Percentiles rank a stretch among this genome's conserved stretches.
Evolutionary conservation across 2,888 invertebrate species (phyloP).

Genomic region (Dexiosoma caninum): DNA sequence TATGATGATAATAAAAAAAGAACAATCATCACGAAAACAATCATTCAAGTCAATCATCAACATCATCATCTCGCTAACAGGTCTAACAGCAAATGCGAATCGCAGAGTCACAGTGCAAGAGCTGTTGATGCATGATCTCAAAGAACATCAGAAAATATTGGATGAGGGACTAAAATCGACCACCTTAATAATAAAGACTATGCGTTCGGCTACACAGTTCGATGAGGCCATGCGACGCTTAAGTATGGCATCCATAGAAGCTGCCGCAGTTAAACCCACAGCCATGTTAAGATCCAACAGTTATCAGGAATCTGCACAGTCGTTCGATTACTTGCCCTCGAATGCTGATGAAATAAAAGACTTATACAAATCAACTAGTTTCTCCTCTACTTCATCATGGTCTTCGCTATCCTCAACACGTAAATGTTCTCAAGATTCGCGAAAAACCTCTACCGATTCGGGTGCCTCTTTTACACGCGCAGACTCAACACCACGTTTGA

Average conservation of each 20-base stretch:
- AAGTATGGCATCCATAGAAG: slow-evolving; percentile 74
- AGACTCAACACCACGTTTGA: slow-evolving; percentile 75
- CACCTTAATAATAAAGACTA: slow-evolving; percentile 77
- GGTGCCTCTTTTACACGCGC: slow-evolving; percentile 49
- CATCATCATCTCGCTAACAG: slow-evolving; percentile 64
- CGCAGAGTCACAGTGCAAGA: slow-evolving; percentile 71
- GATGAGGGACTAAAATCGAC: slow-evolving; percentile 77
- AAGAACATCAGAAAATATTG: slow-evolving; percentile 72
- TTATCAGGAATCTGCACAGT: slow-evolving; percentile 69
- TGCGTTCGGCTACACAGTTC: slow-evolving; percentile 77
- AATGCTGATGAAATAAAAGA: slow-evolving; percentile 48
- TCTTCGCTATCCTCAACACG: slow-evolving; percentile 7
- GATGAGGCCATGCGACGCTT: slow-evolving; percentile 77
- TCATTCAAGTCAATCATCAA: slow-evolving; percentile 56
- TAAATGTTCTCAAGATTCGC: slow-evolving; percentile 57
- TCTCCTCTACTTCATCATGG: slow-evolving; percentile 57
- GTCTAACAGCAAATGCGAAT: slow-evolving; percentile 37
- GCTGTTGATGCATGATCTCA: slow-evolving; percentile 71
- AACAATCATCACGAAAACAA: slow-evolving; percentile 26
- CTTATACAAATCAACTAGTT: slow-evolving; percentile 59
- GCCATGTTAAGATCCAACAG: slow-evolving; percentile 72
- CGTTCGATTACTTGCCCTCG: slow-evolving; percentile 16
- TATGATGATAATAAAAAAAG: slow-evolving; percentile 20
- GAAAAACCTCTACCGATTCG: slow-evolving; percentile 66
- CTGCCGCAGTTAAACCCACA: slow-evolving; percentile 69